Evolutionary conservation across 1,140 invertebrate genomes (phyloP).

Genomic region (Platyura marginata): DNA sequence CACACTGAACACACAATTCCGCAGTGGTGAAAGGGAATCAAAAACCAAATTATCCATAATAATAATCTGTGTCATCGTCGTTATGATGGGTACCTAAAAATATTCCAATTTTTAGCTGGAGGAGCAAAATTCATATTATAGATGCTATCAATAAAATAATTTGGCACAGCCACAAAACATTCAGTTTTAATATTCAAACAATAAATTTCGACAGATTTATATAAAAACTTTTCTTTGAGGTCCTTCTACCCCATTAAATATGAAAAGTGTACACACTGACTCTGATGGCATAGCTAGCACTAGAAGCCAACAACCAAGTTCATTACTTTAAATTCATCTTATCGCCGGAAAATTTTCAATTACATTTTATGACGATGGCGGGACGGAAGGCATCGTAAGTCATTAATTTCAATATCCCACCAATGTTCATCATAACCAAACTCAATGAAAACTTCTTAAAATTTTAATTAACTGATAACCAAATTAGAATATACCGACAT

Average conservation of each 20-base stretch:
- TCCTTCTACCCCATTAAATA: neutral
- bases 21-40: too few species aligned
- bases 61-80: too few species aligned
- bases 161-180: too few species aligned
- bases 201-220: neutral
- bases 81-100: too few species aligned
- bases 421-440: neutral
- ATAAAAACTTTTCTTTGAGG: neutral
- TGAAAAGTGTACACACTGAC: neutral
- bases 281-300: neutral
- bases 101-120: too few species aligned
- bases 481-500: too few species aligned
- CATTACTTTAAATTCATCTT: neutral
- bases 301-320: neutral
- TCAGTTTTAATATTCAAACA: too few species aligned
- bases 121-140: too few species aligned
- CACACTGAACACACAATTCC: too few species aligned
- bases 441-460: neutral
- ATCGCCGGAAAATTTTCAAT: neutral
- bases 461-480: neutral
- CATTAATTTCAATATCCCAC: neutral
- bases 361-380: neutral
- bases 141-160: too few species aligned
- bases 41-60: too few species aligned
- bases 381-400: neutral